Base-by-base conservation (phyloP, 2,113 vertebrate genomes). In the Bubo scandiacus region DNA sequence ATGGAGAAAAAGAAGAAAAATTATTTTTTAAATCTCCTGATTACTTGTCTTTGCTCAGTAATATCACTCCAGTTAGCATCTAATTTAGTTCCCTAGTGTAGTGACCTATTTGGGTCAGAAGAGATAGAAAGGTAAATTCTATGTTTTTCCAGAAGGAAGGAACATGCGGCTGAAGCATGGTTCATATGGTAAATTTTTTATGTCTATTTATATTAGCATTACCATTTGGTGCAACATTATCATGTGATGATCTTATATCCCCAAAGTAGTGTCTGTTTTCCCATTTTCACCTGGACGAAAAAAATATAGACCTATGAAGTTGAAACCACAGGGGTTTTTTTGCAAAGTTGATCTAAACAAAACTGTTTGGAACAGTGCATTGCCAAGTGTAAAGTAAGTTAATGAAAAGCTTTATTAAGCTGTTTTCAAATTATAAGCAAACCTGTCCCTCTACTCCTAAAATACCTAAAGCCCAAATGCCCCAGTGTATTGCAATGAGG, bases 251-350 rank as follows among this genome's bases (percentile, higher is more conserved):
- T n/a, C 29, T 83, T 47, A 23, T 32, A 57, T 36, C 47, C 62
- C 36, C 65, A 34, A 77, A 80, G 27, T 32, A 16, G 11, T 51
- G 7, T 70, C 65, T 70, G 8, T 55, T 84, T 97, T 54, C 16
- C 10, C 8, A 5, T 78, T 62, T 71, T 71, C 36, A 55, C 19
- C 15, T 63, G 26, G 40, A 79, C 10, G 63, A 9, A 54, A 38
- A 19, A 67, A 55, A 67, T 36, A 38, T 3, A 45, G 29, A 32
- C 7, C 38, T 58, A 32, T 0, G 0, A 21, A 49, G 6, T 71
- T 96, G 84, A 59, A 81, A 71, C 9, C 12, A 32, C 14, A 30
- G 14, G 5, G 1, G 0, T 0, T 58, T 67, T 94, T 80, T 68
- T 43, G 68, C 12, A 17, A 45, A 75, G 23, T 51, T 87, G 12